Evolutionary conservation across 2,113 vertebrate species (phyloP).

Genomic region (Canis aureus): DNA sequence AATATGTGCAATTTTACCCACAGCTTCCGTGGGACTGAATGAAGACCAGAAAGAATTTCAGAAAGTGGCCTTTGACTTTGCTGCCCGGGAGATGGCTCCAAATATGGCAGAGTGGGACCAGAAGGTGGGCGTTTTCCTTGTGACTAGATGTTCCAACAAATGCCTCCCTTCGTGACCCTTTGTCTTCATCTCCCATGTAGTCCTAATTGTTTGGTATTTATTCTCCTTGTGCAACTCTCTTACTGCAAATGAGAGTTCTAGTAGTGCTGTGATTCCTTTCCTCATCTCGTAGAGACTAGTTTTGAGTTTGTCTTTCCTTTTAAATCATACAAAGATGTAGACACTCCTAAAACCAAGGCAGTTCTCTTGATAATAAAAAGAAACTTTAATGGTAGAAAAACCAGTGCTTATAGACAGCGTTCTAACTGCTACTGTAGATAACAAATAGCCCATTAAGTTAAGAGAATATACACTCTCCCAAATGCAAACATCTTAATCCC

Average conservation of each 20-base stretch:
- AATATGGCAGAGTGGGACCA: conserved; percentile 98
- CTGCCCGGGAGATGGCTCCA: conserved; percentile 96
- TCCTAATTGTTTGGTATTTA: background rate
- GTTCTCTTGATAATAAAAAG: background rate
- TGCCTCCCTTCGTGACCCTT: background rate
- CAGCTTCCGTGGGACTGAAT: conserved; percentile 93
- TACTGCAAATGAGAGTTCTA: background rate
- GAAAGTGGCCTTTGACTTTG: conserved; percentile 97
- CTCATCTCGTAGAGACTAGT: background rate
- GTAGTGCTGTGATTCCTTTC: background rate
- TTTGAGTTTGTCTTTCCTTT: background rate
- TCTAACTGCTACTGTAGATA: background rate
- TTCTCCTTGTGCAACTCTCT: background rate
- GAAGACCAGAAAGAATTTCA: conserved; percentile 98
- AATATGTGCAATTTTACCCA: background rate
- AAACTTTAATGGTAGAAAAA: conserved; percentile 7
- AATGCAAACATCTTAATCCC: background rate
- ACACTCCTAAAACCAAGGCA: background rate
- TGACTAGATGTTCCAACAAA: background rate
- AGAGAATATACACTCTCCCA: background rate
- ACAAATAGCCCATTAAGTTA: background rate
- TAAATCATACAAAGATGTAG: background rate
- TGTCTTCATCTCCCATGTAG: background rate
- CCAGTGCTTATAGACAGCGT: background rate
- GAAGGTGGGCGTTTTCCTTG: conserved; percentile 88